Evolutionary conservation across 2,797 vertebrate genomes (phyloP), one percentile per base, ranked within the genome.

Genomic region (Florisuga fusca): DNA sequence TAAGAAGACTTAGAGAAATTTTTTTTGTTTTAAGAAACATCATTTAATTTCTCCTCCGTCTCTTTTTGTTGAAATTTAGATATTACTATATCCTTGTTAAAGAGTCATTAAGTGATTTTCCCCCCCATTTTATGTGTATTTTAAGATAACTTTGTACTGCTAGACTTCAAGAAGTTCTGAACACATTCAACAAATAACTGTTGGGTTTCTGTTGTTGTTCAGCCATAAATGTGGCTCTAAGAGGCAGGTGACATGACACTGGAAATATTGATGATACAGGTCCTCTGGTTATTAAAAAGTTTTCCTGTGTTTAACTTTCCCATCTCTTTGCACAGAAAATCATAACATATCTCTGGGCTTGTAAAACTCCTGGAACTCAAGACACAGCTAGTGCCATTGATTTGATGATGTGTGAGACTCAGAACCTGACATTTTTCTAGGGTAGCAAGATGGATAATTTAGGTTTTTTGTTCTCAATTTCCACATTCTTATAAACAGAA

Each of bases 331-430:
- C 69, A 88, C 59, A 90, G 85, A 96, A 96, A 92, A 87, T 92
- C 94, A 74, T 95, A 96, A 96, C 90, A 89, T 87, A 72, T 88
- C 88, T 90, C 59, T 87, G 61, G 57, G 67, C 95, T 96, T 95
- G 75, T 89, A 94, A 95, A 94, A 92, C 94, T 96, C 67, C 45
- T 93, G 94, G 85, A 96, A 94, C 48, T 86, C 17, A 89, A 75
- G 23, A 93, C 83, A 68, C 84, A 90, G 78, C n/a, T 90, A 90
- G 85, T 95, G 91, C 85, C 90, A 94, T 87, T 89, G 94, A 93
- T 88, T 89, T 97, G 95, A 97, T 96, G 92, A 96, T 96, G 96
- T 97, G 96, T 85, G 92, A 94, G 85, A 84, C 71, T 91, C 74
- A 84, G 92, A 94, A 88, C 41, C 45, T 97, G 96, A 97, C 97